These are phyloP conservation scores for Saccopteryx leptura DNA, from an alignment of 2,113 vertebrate species.

Conservation along the genomic window DNA sequence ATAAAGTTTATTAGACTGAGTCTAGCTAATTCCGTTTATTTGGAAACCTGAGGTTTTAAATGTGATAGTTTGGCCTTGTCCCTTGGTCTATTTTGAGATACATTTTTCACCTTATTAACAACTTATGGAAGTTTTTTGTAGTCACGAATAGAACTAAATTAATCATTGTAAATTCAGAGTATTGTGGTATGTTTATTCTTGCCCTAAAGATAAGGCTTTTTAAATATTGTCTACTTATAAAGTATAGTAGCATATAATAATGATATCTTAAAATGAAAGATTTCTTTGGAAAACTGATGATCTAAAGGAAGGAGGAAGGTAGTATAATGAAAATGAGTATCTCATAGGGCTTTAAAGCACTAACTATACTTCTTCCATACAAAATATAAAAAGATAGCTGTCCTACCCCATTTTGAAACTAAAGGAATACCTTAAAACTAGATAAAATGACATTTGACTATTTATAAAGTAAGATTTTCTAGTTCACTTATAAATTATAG, in stretches of 20 bases:
- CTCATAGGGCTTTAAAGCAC: background rate
- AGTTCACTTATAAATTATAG: background rate
- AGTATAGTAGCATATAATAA: background rate
- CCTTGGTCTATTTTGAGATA: background rate
- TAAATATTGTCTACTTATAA: background rate
- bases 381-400: background rate
- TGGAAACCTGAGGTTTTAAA: slow-evolving; percentile 40
- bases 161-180: background rate
- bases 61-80: background rate
- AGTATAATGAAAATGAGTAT: background rate
- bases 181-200: background rate
- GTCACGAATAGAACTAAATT: background rate
- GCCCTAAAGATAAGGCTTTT: background rate
- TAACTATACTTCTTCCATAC: background rate
- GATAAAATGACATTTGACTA: background rate
- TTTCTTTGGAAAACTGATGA: background rate
- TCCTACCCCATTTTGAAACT: slow-evolving; percentile 6
- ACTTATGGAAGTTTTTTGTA: background rate
- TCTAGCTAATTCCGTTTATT: slow-evolving; percentile 36
- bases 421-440: background rate
- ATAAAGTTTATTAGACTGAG: background rate
- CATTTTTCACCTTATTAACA: background rate
- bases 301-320: background rate
- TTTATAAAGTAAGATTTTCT: slow-evolving; percentile 22
- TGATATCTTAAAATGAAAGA: background rate